Percentiles rank a stretch among this genome's conserved stretches.
These are phyloP conservation scores for Halisarca cf. caerulea DNA, from an alignment of 37 sponge, comb jelly and placozoan species.

Conservation along the genomic window DNA sequence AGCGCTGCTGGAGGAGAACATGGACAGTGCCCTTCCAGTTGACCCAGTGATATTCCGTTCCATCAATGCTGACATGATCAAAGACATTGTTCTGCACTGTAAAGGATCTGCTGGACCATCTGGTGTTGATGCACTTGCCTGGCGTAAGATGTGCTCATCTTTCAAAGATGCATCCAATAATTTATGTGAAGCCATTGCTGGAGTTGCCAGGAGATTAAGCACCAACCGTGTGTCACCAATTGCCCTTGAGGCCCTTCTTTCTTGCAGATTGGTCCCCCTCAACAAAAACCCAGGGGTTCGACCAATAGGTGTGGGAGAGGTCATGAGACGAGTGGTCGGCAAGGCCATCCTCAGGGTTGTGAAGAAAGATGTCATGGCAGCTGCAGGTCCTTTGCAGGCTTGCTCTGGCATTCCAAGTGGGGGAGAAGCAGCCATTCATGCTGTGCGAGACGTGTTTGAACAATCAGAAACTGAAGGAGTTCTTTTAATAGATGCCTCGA, in stretches of 20 bases:
- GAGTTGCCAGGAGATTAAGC: constrained; percentile 13
- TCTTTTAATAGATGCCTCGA: background rate
- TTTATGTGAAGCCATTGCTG: constrained; percentile 27
- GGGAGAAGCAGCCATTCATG: constrained; percentile 13
- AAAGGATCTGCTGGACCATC: constrained; percentile 37
- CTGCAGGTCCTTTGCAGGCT: constrained; percentile 22
- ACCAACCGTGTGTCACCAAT: constrained; percentile 1
- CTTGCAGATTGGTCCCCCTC: constrained; percentile 17
- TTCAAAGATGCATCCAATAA: constrained; percentile 6
- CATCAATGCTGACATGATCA: background rate
- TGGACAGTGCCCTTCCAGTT: background rate
- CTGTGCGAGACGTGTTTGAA: background rate
- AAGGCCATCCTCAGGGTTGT: too few species aligned
- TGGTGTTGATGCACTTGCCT: constrained; percentile 7
- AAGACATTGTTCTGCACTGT: background rate
- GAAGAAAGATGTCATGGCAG: too few species aligned
- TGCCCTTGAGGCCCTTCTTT: constrained; percentile 2
- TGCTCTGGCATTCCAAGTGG: constrained; percentile 24
- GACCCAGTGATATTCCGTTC: background rate
- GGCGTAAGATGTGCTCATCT: constrained; percentile 26
- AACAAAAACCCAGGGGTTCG: constrained; percentile 25
- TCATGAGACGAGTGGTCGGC: background rate
- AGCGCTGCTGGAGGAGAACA: background rate
- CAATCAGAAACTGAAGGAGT: constrained; percentile 18
- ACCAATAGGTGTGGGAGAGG: constrained; percentile 16